These are phyloP conservation scores for Zosterops lateralis DNA, from an alignment of 2,113 vertebrate species.

Conservation along the genomic window DNA sequence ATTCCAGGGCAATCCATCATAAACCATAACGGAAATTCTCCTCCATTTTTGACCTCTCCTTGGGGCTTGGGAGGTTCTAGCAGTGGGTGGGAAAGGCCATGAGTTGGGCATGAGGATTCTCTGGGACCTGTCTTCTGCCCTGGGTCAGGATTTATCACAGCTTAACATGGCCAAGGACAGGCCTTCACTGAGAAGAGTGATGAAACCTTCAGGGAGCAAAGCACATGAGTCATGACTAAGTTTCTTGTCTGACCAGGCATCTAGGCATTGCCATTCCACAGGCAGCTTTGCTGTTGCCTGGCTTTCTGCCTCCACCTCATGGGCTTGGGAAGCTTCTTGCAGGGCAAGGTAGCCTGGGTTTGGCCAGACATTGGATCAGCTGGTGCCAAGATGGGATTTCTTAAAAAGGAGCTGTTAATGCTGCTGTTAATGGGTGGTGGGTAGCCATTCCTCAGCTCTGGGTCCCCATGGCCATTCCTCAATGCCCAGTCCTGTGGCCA, in stretches of 20 bases:
- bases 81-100: background rate
- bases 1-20: background rate
- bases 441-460: background rate
- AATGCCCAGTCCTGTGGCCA: background rate
- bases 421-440: background rate
- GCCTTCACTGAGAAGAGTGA: background rate
- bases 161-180: background rate
- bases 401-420: background rate
- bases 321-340: background rate
- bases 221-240: background rate
- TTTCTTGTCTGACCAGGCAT: background rate
- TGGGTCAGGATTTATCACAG: background rate
- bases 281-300: background rate
- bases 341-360: background rate
- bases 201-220: slow-evolving; percentile 21
- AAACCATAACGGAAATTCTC: background rate
- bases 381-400: background rate
- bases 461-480: background rate
- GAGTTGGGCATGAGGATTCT: background rate
- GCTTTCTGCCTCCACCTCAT: background rate
- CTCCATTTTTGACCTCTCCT: background rate
- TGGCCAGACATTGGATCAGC: background rate
- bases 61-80: background rate
- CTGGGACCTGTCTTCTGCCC: background rate
- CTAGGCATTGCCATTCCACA: background rate